Evolutionary conservation across 2,888 invertebrate genomes (phyloP).

Genomic region (Sphinx pinastri): DNA sequence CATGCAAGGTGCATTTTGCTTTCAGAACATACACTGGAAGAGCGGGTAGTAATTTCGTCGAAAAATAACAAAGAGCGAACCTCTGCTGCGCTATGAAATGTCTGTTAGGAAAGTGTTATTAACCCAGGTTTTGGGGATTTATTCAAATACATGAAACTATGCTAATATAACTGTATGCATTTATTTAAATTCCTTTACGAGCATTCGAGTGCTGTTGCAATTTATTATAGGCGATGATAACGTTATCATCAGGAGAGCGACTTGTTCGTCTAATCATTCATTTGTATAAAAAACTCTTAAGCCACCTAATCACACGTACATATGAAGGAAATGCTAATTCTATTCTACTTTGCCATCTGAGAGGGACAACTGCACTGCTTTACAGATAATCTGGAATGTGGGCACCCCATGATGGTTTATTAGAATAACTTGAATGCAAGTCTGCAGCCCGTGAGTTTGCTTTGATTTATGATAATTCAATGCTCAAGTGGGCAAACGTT

Average conservation of each 20-base stretch:
- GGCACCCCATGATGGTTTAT: background rate
- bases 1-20: background rate
- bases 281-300: too few relatives aligned
- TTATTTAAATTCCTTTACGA: too few relatives aligned
- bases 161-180: too few relatives aligned
- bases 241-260: too few relatives aligned
- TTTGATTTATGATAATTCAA: conserved; percentile 21
- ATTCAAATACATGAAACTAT: too few relatives aligned
- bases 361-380: too few relatives aligned
- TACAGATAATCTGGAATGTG: background rate
- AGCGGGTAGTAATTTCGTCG: background rate
- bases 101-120: background rate
- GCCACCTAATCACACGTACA: too few relatives aligned
- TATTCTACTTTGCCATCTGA: too few relatives aligned
- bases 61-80: background rate
- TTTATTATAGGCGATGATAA: too few relatives aligned
- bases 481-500: conserved; percentile 17
- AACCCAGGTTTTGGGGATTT: background rate
- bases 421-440: conserved; percentile 11
- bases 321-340: too few relatives aligned
- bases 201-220: too few relatives aligned
- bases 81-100: background rate
- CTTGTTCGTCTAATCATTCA: too few relatives aligned
- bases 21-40: background rate
- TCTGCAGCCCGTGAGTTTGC: conserved; percentile 4